phyloP scores from a whole-genome alignment of 1,140 invertebrate species.

The Drosophila insularis region DNA sequence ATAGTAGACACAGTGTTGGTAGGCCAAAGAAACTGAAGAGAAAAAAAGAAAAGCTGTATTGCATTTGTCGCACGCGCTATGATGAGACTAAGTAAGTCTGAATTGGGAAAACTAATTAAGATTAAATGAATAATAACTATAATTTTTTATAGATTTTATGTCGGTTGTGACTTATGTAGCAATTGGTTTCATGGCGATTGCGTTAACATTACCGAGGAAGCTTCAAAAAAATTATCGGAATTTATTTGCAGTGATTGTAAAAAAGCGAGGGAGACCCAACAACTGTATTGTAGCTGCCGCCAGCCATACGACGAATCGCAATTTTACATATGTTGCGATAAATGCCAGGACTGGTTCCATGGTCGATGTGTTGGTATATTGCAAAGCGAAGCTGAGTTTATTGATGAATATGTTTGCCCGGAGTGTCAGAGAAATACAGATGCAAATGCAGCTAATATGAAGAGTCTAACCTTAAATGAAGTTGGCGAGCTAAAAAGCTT shows the following conservation, averaged over 20 bases:
- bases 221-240: conserved; percentile 94
- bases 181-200: conserved; percentile 99
- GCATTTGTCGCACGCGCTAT: conserved; percentile 96
- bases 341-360: conserved; percentile 99
- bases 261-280: conserved; percentile 92
- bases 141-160: conserved; percentile 91
- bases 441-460: conserved; percentile 95
- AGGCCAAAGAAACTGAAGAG: conserved; percentile 83
- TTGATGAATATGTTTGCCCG: conserved; percentile 98
- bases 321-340: conserved; percentile 99
- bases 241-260: conserved; percentile 95
- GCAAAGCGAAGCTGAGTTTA: conserved; percentile 95
- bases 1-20: conserved; percentile 54
- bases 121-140: background rate
- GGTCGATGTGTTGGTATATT: conserved; percentile 98
- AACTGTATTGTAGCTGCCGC: conserved; percentile 97
- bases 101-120: background rate
- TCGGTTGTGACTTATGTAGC: conserved; percentile 97
- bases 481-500: conserved; percentile 92
- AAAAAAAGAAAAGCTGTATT: conserved; percentile 92
- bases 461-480: conserved; percentile 91
- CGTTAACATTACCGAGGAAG: conserved; percentile 96
- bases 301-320: conserved; percentile 99
- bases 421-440: conserved; percentile 95
- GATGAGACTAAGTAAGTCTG: conserved; percentile 92